These are phyloP conservation scores for Aporrectodea caliginosa DNA, from an alignment of 1,140 invertebrate genomes.

Conservation along the genomic window DNA sequence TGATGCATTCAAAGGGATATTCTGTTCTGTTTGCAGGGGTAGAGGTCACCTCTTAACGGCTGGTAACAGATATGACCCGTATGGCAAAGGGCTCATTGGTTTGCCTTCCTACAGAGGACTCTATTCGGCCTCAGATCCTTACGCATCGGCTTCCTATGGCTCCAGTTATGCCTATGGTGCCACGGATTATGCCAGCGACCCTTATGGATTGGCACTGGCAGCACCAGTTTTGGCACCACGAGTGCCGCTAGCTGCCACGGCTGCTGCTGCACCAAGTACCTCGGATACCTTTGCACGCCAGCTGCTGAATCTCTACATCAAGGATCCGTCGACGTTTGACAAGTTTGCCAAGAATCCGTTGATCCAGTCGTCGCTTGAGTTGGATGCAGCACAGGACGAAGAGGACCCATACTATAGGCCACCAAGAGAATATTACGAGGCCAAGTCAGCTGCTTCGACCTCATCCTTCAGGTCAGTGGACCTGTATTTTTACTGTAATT, in stretches of 20 bases:
- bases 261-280: no score
- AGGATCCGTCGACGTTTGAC: constrained; percentile 11
- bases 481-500: neutral
- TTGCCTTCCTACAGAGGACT: neutral
- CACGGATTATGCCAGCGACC: neutral
- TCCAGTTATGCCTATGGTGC: neutral
- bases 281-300: constrained; percentile 5
- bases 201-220: neutral
- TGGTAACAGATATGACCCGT: neutral
- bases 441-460: neutral
- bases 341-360: constrained; percentile 10
- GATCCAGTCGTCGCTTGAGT: neutral
- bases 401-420: constrained; percentile 17
- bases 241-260: no score
- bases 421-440: constrained; percentile 16
- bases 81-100: neutral
- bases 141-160: neutral
- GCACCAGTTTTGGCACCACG: neutral
- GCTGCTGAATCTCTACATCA: constrained; percentile 20
- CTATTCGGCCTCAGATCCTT: neutral
- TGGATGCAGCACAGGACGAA: neutral
- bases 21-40: no score
- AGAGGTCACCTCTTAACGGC: neutral
- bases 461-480: neutral
- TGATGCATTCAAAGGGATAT: no score